Evolutionary conservation across 2,113 vertebrate species (phyloP).

Genomic region (Laticauda laticaudata): DNA sequence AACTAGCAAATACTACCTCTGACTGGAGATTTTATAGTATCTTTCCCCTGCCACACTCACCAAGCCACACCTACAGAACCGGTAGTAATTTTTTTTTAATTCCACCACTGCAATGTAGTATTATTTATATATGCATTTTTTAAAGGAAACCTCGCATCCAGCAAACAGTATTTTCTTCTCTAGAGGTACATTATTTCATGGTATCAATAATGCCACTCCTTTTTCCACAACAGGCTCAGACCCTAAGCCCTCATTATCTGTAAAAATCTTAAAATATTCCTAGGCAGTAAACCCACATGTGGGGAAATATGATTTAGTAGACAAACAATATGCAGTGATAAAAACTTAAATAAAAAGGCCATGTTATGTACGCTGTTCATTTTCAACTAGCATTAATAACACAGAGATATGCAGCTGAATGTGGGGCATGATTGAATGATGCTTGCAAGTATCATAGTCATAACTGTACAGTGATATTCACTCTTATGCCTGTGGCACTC

Average conservation of each 20-base stretch:
- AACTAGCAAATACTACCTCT: no score
- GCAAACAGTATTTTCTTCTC: background rate
- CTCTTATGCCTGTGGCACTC: background rate
- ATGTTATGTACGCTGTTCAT: constrained; percentile 10
- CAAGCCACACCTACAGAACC: no score
- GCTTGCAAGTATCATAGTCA: constrained; percentile 13
- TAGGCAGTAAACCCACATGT: background rate
- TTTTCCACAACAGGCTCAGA: no score
- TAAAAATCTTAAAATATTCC: background rate
- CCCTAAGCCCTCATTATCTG: background rate
- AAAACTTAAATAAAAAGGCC: constrained; percentile 7
- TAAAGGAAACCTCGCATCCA: background rate
- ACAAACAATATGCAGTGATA: background rate
- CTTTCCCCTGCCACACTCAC: no score
- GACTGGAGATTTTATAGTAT: no score
- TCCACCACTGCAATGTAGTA: background rate
- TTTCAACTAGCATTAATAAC: constrained; percentile 15
- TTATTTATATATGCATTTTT: background rate
- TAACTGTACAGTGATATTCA: background rate
- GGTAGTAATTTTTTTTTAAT: no score
- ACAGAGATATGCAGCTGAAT: constrained; percentile 3
- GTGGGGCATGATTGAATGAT: background rate
- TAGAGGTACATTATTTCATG: background rate
- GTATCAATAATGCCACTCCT: background rate
- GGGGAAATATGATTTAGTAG: constrained; percentile 10